These are phyloP conservation scores for Cotesia glomerata DNA, from an alignment of 1,140 invertebrate species.

Conservation along the genomic window DNA sequence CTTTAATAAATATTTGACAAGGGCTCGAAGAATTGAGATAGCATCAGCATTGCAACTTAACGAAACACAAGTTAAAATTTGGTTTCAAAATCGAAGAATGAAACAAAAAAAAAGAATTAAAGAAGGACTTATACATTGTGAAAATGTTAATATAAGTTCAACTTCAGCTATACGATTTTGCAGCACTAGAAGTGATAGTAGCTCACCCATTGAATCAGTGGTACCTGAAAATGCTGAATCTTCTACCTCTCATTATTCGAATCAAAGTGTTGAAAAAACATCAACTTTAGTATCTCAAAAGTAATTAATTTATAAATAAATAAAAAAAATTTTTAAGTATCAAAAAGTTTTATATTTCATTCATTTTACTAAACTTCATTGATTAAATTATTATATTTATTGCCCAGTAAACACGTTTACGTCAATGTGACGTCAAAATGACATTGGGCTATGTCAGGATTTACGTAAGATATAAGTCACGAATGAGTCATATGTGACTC, in stretches of 20 bases:
- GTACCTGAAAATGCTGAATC: constrained; percentile 42
- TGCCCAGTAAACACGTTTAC: too few relatives aligned
- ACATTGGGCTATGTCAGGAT: too few relatives aligned
- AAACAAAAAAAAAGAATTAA: constrained; percentile 94
- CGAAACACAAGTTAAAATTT: constrained; percentile 85
- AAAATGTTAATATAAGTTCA: constrained; percentile 50
- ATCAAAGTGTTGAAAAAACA: constrained; percentile 51
- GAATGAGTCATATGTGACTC: too few relatives aligned
- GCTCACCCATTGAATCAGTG: constrained; percentile 59
- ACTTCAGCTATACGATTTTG: background rate
- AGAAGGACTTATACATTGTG: constrained; percentile 80
- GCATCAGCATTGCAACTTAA: constrained; percentile 94
- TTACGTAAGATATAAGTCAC: too few relatives aligned
- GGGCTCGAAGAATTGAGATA: constrained; percentile 96
- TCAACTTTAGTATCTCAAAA: constrained; percentile 51
- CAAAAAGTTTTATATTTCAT: too few relatives aligned
- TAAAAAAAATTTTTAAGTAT: too few relatives aligned
- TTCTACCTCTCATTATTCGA: constrained; percentile 16
- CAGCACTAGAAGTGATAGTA: constrained; percentile 56
- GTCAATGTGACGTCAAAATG: too few relatives aligned
- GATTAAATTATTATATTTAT: too few relatives aligned
- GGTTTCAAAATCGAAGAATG: constrained; percentile 93
- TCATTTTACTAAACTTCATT: too few relatives aligned
- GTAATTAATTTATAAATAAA: constrained; percentile 34
- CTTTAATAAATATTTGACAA: constrained; percentile 98